Evolutionary conservation across 2,888 invertebrate species (phyloP).

Genomic region (Sphecodes monilicornis): DNA sequence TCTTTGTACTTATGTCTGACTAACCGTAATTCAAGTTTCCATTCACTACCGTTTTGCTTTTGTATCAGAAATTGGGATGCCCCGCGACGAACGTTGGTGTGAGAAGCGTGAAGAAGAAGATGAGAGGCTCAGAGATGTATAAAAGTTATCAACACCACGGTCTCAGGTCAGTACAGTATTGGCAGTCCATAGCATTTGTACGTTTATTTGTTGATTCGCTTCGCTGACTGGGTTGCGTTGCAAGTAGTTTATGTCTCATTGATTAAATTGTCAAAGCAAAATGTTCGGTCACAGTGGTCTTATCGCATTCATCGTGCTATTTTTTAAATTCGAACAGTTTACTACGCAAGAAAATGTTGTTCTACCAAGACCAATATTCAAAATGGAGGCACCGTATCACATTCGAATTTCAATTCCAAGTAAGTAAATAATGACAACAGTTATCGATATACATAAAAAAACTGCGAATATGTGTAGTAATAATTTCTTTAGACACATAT

Average conservation of each 20-base stretch:
- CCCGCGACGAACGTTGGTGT: neutral
- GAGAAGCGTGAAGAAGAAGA: neutral
- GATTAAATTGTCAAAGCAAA: neutral
- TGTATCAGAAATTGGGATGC: neutral
- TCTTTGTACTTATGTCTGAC: too few species aligned
- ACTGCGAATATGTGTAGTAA: neutral
- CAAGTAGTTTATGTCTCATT: neutral
- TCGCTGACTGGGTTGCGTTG: neutral
- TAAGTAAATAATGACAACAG: constrained; percentile 49
- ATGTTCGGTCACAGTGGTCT: constrained; percentile 8
- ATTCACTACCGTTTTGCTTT: neutral
- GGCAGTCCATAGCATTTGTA: neutral
- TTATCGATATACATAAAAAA: neutral
- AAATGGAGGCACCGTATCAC: constrained; percentile 80
- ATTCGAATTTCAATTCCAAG: constrained; percentile 83
- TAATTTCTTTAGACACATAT: neutral
- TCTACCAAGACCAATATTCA: constrained; percentile 80
- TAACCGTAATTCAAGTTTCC: neutral
- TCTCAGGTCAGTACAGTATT: neutral
- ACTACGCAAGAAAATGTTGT: constrained; percentile 6
- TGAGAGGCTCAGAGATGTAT: neutral
- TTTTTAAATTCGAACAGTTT: neutral
- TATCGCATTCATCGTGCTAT: neutral
- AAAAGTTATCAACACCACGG: neutral
- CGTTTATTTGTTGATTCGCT: neutral